Percentiles rank a stretch among this genome's conserved stretches.
phyloP scores from a whole-genome alignment of 2,113 vertebrate species.

The Vidua macroura region DNA sequence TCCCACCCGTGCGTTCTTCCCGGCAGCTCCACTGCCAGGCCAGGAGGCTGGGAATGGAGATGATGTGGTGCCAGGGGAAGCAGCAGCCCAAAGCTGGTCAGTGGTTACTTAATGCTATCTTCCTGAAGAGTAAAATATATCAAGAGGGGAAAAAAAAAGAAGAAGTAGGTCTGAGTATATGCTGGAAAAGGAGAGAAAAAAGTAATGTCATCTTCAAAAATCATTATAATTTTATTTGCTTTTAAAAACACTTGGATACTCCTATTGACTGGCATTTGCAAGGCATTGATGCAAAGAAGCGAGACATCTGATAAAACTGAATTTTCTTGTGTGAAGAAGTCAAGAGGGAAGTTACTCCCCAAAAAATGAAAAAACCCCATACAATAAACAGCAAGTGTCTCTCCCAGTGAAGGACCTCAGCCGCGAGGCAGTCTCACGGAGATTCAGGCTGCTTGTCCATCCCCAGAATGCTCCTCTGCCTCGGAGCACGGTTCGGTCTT shows the following conservation, averaged over 20 bases:
- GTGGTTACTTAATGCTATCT: rapidly evolving
- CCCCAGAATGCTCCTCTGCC: rapidly evolving
- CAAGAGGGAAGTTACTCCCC: not conserved
- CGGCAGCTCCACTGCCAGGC: rapidly evolving
- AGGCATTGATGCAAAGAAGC: not conserved
- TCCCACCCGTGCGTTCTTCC: not conserved
- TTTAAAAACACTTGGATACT: not conserved
- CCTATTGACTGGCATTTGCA: rapidly evolving
- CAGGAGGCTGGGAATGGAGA: too few species aligned
- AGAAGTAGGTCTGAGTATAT: not conserved
- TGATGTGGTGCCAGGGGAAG: not conserved
- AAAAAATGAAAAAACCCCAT: not conserved
- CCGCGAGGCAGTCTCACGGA: rapidly evolving
- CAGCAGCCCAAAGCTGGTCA: not conserved
- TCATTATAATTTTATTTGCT: not conserved
- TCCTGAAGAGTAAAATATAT: not conserved
- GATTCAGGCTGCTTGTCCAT: rapidly evolving
- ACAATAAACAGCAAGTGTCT: rapidly evolving
- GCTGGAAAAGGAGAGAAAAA: not conserved
- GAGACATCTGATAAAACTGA: not conserved
- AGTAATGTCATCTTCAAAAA: not conserved
- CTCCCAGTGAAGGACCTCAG: rapidly evolving
- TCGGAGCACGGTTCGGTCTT: rapidly evolving
- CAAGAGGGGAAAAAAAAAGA: rapidly evolving
- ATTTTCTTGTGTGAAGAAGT: not conserved